Evolutionary conservation across 2,888 invertebrate species (phyloP), one percentile per base, ranked within the genome.

Genomic region (Dynastes hyllus): DNA sequence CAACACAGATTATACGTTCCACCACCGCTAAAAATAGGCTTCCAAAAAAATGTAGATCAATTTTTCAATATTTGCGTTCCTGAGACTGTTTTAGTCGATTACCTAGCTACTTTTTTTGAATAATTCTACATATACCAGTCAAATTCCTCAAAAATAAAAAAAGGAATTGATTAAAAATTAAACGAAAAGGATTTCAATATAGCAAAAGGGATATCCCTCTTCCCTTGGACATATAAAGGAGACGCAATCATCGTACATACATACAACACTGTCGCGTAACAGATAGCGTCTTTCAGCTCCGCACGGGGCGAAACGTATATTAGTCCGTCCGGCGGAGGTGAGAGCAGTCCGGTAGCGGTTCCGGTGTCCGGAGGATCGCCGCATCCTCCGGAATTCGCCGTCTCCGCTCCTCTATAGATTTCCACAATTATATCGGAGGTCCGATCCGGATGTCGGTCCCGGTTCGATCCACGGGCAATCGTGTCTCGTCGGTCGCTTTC

Each of bases 361-460:
- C 82, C 83, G 82, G 84, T 84, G 83, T 81, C 82, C 83, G 81
- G 82, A 83, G 84, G 83, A 84, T 83, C 83, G 83, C 84, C 84
- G 82, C 83, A 84, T 81, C 82, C 81, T 81, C 81, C 82, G 81
- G 82, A 82, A 80, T 81, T 80, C 81, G 81, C 77, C 80, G 80
- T 77, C 83, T 82, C 82, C 85, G 85, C 67, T 79, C 83, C 82
- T 83, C 85, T 85, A 86, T 86, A 85, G 85, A 85, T 85, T 45
- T 85, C 84, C 85, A 83, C 85, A 86, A 86, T 85, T 86, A 86
- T 85, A 85, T 86, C 84, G 84, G 83, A 83, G 82, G 83, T 80
- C 82, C 82, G 81, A 83, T 82, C 82, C 83, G 84, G 84, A 84
- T 83, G 83, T 83, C 75, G 61, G 22, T 71, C 70, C 58, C 45